phyloP scores from a whole-genome alignment of 2,113 vertebrate genomes.

The Electrona antarctica region DNA sequence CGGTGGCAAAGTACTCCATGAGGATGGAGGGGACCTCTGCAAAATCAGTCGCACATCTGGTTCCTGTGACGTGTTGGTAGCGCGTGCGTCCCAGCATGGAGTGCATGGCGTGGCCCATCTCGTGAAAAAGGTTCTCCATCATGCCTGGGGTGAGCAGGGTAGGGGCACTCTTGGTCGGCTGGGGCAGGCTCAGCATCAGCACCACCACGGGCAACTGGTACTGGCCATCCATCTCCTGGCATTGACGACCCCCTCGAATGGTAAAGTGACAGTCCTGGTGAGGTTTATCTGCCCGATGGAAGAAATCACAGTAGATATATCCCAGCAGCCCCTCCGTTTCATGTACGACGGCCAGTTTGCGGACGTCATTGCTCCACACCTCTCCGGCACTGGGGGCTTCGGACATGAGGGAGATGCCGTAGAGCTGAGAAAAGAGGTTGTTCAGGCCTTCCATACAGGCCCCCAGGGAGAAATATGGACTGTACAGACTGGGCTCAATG shows the following conservation, averaged over 20 bases:
- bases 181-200: slow-evolving; percentile 93
- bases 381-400: slow-evolving; percentile 88
- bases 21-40: slow-evolving; percentile 97
- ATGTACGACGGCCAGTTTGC: slow-evolving; percentile 96
- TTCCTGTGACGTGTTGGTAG: slow-evolving; percentile 97
- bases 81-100: slow-evolving; percentile 96
- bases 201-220: slow-evolving; percentile 97
- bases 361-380: slow-evolving; percentile 92
- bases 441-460: slow-evolving; percentile 97
- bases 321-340: slow-evolving; percentile 93
- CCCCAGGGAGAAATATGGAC: slow-evolving; percentile 93
- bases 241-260: slow-evolving; percentile 83
- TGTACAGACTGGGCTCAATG: slow-evolving; percentile 93
- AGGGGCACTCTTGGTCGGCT: slow-evolving; percentile 79
- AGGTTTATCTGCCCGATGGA: slow-evolving; percentile 90
- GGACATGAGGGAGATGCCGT: slow-evolving; percentile 88
- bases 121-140: slow-evolving; percentile 99
- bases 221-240: slow-evolving; percentile 76
- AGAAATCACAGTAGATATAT: slow-evolving; percentile 98
- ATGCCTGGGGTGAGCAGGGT: slow-evolving; percentile 90
- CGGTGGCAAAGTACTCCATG: slow-evolving; percentile 98
- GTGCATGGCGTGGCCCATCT: slow-evolving; percentile 99
- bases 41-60: slow-evolving; percentile 96
- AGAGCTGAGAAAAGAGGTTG: slow-evolving; percentile 86
- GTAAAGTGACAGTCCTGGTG: slow-evolving; percentile 81